Percentiles rank a stretch among this genome's conserved stretches.
phyloP scores from a whole-genome alignment of 2,888 invertebrate species.

The Aplocera efformata region DNA sequence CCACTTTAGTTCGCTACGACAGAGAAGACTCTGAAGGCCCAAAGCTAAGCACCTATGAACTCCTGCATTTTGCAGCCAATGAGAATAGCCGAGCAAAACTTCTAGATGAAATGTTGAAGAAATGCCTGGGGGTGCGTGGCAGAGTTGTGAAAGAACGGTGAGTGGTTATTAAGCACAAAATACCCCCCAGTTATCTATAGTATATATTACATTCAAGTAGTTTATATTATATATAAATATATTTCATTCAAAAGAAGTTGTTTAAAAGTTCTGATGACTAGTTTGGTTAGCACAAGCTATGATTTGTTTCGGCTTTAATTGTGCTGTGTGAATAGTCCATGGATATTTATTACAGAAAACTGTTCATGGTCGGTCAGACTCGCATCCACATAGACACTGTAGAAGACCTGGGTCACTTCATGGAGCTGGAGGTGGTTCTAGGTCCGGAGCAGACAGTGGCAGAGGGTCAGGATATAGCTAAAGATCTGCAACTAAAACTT shows the following conservation, averaged over 20 bases:
- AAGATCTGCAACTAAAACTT: slow-evolving; percentile 84
- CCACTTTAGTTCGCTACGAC: slow-evolving; percentile 90
- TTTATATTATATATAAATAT: too few relatives aligned
- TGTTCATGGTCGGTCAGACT: slow-evolving; percentile 91
- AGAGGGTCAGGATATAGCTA: slow-evolving; percentile 86
- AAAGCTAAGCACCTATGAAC: slow-evolving; percentile 87
- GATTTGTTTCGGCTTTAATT: not conserved
- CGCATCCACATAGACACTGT: slow-evolving; percentile 94
- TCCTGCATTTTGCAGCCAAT: slow-evolving; percentile 74
- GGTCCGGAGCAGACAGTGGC: slow-evolving; percentile 82
- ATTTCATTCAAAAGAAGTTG: too few relatives aligned
- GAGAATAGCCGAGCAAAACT: slow-evolving; percentile 65
- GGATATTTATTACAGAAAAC: slow-evolving; percentile 68
- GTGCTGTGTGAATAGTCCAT: not conserved
- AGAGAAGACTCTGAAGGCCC: slow-evolving; percentile 89
- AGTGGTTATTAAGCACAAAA: slow-evolving; percentile 18
- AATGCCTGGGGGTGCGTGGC: slow-evolving; percentile 85
- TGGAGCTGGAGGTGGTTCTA: slow-evolving; percentile 92
- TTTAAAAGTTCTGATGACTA: too few relatives aligned
- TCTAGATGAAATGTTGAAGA: slow-evolving; percentile 74
- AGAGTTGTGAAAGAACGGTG: slow-evolving; percentile 85
- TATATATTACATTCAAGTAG: too few relatives aligned
- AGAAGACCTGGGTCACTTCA: slow-evolving; percentile 86
- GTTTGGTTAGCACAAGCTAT: too few relatives aligned
- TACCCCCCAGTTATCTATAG: too few relatives aligned